Base-by-base conservation (phyloP, 2,113 vertebrate genomes). In the Syngnathus typhle region DNA sequence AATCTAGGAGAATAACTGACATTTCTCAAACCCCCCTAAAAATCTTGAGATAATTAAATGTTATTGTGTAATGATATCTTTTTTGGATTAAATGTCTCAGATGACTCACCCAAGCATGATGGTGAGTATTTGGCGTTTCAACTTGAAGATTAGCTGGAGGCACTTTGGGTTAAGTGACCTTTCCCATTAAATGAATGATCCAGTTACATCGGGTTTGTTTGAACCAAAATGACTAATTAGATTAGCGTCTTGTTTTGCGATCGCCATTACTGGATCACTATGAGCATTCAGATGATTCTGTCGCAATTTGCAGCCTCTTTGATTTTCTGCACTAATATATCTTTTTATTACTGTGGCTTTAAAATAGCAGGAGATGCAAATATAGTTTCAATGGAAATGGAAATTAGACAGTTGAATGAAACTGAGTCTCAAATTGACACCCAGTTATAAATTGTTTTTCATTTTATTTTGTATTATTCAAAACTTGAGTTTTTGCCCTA, bases 141-240 rank as follows among this genome's bases (percentile, higher is more conserved):
- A 78, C 66, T 63, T 72, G 56, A 68, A 72, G 68, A 80, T 76
- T 74, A 51, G 85, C 87, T 82, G 19, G 65, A 81, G 87, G 89
- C 87, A 10, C 65, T 60, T 37, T 78, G 85, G 81, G 87, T 88
- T 84, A 89, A 89, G 78, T 92, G 90, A 89, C 88, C 91, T 91
- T 90, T 90, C 71, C 84, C 84, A 87, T 88, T 85, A 87, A 80
- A 78, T 84, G 84, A 86, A 86, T 83, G 85, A 90, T 91, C 84
- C 77, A 79, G 82, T 89, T 89, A 79, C 82, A 77, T 55, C 82
- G 80, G 82, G 82, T 88, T 89, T 88, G 85, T 80, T 86, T 88
- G 82, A 91, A 85, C 82, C 74, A 77, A 86, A 80, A 88, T 78
- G 87, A 89, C 88, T 88, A 86, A 88, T 89, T 86, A 87, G 83